Evolutionary conservation across 2,797 vertebrate species (phyloP), one percentile per base, ranked within the genome.

Genomic region (Enteromius radiatus): DNA sequence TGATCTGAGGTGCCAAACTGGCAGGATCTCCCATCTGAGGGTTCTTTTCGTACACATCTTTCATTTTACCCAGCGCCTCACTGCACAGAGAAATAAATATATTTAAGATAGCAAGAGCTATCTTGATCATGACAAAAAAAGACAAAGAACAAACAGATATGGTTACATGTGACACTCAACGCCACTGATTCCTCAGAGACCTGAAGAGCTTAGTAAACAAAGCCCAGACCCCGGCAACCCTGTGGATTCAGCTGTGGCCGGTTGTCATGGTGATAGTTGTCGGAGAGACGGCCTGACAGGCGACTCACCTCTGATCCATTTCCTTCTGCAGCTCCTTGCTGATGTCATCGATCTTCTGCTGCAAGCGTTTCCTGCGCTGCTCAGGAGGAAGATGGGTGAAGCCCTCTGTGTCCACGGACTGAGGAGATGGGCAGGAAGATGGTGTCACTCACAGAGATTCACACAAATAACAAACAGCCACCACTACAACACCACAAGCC

Each of bases 31-130:
- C 97, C 96, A 97, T 97, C 90, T 97, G 96, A 47, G 96, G 96
- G 73, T 96, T 97, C 92, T 97, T 97, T 89, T 97, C 96, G 86
- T 97, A 97, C 70, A 97, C 97, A 84, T 96, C 96, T 92, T 97
- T 97, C 97, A 97, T 97, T 91, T 97, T 97, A 90, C 94, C 96
- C 84, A 97, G 91, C 75, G 96, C 97, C 89, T 97, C 97, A 61
- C 97, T 97, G 86, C 80, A 76, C 52, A 84, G 56, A 45, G 31
- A 81, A 26, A 45, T 61, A 61, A 73, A 52, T 73, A 38, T 33
- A 28, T 64, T 31, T 38, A 74, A 43, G 38, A 74, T 59, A 84
- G 38, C 78, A 4, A 36, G 47, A 76, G 49, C 63, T 31, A 61
- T 63, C 61, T 9, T 45, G 3, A 87, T 73, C 47, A 12, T 83